Conservation (phyloP, 1,140 invertebrate species). For the Myzus persicae region DNA sequence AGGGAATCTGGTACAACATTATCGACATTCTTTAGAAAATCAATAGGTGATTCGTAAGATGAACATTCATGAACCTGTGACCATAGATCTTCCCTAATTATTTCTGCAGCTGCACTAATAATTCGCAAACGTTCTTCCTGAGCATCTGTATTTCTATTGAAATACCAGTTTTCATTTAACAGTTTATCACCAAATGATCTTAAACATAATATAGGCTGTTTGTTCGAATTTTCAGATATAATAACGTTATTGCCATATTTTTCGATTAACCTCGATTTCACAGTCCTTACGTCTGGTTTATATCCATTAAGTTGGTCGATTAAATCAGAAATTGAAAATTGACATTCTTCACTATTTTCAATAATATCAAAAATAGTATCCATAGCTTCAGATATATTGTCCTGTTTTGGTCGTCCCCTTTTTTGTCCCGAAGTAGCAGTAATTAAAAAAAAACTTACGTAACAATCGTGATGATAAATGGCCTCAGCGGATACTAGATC, state of each 20-base stretch:
- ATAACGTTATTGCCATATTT: slow-evolving; percentile 13
- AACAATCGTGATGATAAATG: slow-evolving; percentile 33
- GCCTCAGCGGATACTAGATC: slow-evolving; percentile 6
- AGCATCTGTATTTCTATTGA: neutral
- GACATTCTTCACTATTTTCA: slow-evolving; percentile 30
- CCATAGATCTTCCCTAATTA: neutral
- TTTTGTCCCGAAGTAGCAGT: slow-evolving; percentile 50
- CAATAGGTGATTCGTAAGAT: neutral
- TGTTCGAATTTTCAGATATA: neutral
- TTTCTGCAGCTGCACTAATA: neutral
- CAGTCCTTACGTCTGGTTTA: neutral
- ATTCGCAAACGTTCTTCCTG: neutral
- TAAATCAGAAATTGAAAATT: slow-evolving; percentile 27
- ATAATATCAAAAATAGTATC: slow-evolving; percentile 21
- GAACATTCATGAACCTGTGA: slow-evolving; percentile 20
- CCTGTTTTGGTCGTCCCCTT: neutral
- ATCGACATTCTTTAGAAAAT: neutral
- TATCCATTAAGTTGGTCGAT: slow-evolving; percentile 25
- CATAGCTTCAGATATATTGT: slow-evolving; percentile 30
- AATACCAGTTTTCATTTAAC: slow-evolving; percentile 7
- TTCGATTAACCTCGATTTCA: neutral
- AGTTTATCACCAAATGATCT: slow-evolving; percentile 19
- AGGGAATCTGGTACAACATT: slow-evolving; percentile 6
- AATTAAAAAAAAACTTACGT: slow-evolving; percentile 11
- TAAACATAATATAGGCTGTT: slow-evolving; percentile 15